Conservation (phyloP, 2,888 invertebrate species). For the Catonia carolina region DNA sequence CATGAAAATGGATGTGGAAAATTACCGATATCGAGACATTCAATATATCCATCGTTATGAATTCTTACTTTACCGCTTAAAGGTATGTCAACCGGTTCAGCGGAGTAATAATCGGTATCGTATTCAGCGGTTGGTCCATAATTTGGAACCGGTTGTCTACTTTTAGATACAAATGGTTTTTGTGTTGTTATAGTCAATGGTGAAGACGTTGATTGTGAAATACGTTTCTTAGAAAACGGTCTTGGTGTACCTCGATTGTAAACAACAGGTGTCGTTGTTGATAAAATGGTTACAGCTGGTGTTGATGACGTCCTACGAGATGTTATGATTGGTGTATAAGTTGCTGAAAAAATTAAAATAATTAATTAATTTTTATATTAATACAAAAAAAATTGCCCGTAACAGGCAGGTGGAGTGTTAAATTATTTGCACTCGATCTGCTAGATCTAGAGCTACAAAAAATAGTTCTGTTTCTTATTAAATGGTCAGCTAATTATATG, state of each 20-base stretch:
- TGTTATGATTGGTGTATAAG: not conserved
- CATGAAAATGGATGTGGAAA: slow-evolving; percentile 88
- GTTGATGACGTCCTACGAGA: not conserved
- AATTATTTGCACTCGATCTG: no score
- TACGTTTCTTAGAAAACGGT: slow-evolving; percentile 25
- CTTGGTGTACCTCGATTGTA: slow-evolving; percentile 21
- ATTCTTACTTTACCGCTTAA: slow-evolving; percentile 43
- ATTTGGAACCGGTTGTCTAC: not conserved
- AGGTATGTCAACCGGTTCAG: slow-evolving; percentile 35
- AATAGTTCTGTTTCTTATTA: no score
- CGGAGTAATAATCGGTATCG: slow-evolving; percentile 33
- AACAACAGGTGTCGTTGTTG: slow-evolving; percentile 5
- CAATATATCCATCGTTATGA: slow-evolving; percentile 64
- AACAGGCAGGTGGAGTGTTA: no score
- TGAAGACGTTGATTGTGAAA: slow-evolving; percentile 34
- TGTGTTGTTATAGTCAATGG: slow-evolving; percentile 37
- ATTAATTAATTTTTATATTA: not conserved
- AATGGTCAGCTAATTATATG: no score
- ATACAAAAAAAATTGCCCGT: no score
- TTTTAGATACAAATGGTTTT: slow-evolving; percentile 42
- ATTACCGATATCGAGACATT: slow-evolving; percentile 82
- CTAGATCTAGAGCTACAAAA: no score
- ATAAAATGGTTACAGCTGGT: slow-evolving; percentile 1
- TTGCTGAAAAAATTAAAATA: not conserved
- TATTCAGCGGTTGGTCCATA: slow-evolving; percentile 27